Evolutionary conservation across 2,113 vertebrate genomes (phyloP), one percentile per base, ranked within the genome.

Genomic region (Alligator sinensis): DNA sequence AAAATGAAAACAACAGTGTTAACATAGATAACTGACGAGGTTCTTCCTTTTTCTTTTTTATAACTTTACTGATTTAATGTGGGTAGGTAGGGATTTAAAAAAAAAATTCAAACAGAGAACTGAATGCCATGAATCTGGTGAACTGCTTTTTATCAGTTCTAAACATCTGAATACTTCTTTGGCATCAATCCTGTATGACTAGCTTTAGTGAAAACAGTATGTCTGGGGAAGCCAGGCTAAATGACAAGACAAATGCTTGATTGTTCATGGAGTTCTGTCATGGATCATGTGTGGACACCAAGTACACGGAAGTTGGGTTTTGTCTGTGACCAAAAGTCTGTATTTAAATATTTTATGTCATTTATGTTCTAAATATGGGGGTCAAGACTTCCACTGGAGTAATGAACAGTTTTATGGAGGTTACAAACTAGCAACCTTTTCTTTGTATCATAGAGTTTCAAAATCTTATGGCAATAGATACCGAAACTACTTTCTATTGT

Each of bases 1-100:
- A 96, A 97, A 96, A 90, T 82, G 83, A 96, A 97, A 97, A 96
- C 92, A 96, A 94, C 96, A 86, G 77, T 80, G 89, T 92, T 96
- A 96, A 95, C 92, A 96, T 2, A 92, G 95, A 89, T 92, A 97
- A 95, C 94, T 62, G 80, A 95, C 92, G 63, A 96, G 77, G 66
- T 91, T 95, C 96, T 96, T 94, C 92, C 94, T 90, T 92, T 96
- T 94, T 72, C 85, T 79, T 95, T 72, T 88, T 94, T 91, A 84
- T 89, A n/a, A n/a, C 18, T 93, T 93, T 86, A 93, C 83, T 91
- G 78, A 80, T 96, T 95, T 66, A 89, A 92, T 4, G 2, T 80
- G 77, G 5, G 9, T 86, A 55, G 60, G 77, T 72, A 47, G 47
- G 47, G 47, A 9, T 47, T 47, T 47, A 47, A 9, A 9, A 47